Conservation (phyloP, 2,888 invertebrate species). For the Ormyrus nitidulus region DNA sequence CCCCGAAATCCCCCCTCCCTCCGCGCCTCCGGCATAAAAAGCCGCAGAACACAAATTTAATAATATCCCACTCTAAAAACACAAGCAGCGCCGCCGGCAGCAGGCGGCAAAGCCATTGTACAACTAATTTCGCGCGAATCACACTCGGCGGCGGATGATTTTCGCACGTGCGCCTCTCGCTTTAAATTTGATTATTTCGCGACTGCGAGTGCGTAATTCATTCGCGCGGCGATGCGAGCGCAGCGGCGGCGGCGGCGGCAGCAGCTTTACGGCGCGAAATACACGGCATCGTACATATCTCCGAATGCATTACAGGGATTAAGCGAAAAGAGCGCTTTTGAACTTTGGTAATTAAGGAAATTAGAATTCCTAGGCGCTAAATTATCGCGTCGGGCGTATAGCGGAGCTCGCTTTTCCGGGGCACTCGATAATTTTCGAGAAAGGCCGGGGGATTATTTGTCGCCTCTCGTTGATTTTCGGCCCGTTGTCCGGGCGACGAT, state of each 20-base stretch:
- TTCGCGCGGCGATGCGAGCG: conserved; percentile 24
- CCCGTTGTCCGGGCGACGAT: not conserved
- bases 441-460: not conserved
- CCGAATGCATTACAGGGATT: conserved; percentile 43
- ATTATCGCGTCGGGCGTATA: conserved; percentile 37
- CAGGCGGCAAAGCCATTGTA: no score
- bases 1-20: no score
- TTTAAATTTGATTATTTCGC: conserved; percentile 65
- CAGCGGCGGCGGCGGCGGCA: not conserved
- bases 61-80: no score
- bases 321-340: conserved; percentile 55
- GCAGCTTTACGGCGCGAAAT: conserved; percentile 16
- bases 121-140: conserved; percentile 8
- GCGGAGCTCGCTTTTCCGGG: conserved; percentile 21
- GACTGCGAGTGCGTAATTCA: conserved; percentile 36
- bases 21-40: no score
- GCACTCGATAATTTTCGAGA: conserved; percentile 22
- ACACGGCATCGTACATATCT: conserved; percentile 20
- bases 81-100: no score
- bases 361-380: conserved; percentile 51
- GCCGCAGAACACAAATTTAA: no score
- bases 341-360: conserved; percentile 56
- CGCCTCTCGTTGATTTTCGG: not conserved
- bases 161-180: conserved; percentile 48
- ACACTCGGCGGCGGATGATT: conserved; percentile 34